These are phyloP conservation scores for Pheosia tremula DNA, from an alignment of 2,888 invertebrate species.

Conservation along the genomic window DNA sequence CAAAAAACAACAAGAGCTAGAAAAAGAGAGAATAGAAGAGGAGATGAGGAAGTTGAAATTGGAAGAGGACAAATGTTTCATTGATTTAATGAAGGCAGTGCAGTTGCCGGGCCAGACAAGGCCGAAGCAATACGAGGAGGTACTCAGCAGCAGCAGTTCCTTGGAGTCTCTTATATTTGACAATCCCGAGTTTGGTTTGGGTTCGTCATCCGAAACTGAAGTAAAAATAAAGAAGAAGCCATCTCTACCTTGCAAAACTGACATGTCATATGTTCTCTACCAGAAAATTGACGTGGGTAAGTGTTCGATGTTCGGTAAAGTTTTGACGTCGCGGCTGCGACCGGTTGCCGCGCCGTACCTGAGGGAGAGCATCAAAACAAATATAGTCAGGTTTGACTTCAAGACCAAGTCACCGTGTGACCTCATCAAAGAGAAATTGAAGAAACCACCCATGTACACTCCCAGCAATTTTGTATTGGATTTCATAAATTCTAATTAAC, in stretches of 20 bases:
- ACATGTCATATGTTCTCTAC: slow-evolving; percentile 64
- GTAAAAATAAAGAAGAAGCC: slow-evolving; percentile 27
- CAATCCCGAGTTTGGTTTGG: slow-evolving; percentile 19
- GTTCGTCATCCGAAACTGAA: slow-evolving; percentile 8
- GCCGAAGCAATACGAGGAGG: slow-evolving; percentile 24
- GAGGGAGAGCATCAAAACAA: slow-evolving; percentile 39
- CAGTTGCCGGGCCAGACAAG: slow-evolving; percentile 38
- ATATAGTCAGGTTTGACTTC: slow-evolving; percentile 63
- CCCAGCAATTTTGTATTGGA: slow-evolving; percentile 14
- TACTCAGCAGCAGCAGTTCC: slow-evolving; percentile 56
- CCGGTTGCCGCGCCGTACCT: slow-evolving; percentile 66
- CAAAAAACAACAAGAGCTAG: slow-evolving; percentile 53
- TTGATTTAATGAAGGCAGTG: slow-evolving; percentile 66
- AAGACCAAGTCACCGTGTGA: slow-evolving; percentile 70
- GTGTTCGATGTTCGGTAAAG: slow-evolving; percentile 69
- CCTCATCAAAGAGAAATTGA: slow-evolving; percentile 55
- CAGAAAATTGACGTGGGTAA: slow-evolving; percentile 52
- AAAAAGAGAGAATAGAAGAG: slow-evolving; percentile 49
- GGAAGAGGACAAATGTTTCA: slow-evolving; percentile 55
- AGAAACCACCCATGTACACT: slow-evolving; percentile 39
- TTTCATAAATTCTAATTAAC: slow-evolving; percentile 1
- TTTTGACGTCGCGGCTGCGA: slow-evolving; percentile 54
- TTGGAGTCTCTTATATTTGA: slow-evolving; percentile 58
- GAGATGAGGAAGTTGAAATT: slow-evolving; percentile 48
- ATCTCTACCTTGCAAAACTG: slow-evolving; percentile 56